A percentile compares a stretch with the other conserved stretches of the same genome.
phyloP scores from a whole-genome alignment of 2,888 invertebrate species.

The Crematogaster levior region DNA sequence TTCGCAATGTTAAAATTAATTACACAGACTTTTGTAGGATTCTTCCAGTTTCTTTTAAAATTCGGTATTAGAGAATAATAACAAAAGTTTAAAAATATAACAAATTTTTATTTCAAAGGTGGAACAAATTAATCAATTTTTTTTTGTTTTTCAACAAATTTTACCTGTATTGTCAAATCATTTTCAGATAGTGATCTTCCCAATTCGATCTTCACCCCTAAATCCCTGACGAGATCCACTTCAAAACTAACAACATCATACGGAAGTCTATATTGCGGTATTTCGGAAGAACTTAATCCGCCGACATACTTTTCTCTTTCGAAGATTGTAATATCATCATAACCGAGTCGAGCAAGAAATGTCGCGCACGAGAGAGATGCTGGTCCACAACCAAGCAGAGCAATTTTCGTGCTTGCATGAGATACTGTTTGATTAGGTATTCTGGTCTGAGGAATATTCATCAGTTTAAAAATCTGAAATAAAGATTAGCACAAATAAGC shows the following conservation, averaged over 20 bases:
- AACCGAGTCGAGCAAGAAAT: constrained; percentile 97
- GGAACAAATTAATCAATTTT: background rate
- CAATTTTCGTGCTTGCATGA: constrained; percentile 90
- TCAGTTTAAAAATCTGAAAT: constrained; percentile 95
- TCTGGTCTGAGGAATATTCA: constrained; percentile 95
- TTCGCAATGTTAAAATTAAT: background rate
- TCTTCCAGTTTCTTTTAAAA: background rate
- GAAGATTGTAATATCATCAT: constrained; percentile 95
- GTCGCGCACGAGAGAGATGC: constrained; percentile 98
- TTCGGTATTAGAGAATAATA: background rate
- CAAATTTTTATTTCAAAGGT: background rate
- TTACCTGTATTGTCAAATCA: constrained; percentile 91
- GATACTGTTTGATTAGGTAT: constrained; percentile 88
- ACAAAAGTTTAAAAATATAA: background rate
- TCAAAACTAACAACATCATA: constrained; percentile 97
- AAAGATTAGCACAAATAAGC: background rate
- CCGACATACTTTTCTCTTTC: constrained; percentile 96
- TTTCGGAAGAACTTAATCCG: constrained; percentile 97
- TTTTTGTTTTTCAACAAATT: background rate
- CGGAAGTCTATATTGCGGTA: constrained; percentile 98
- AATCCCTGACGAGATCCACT: constrained; percentile 94
- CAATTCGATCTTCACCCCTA: constrained; percentile 95
- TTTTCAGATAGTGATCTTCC: constrained; percentile 90
- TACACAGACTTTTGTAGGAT: background rate
- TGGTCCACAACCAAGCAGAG: constrained; percentile 97